A percentile compares a stretch with the other conserved stretches of the same genome.
Conservation (phyloP, 2,797 vertebrate genomes). For the Aldrovandia affinis region DNA sequence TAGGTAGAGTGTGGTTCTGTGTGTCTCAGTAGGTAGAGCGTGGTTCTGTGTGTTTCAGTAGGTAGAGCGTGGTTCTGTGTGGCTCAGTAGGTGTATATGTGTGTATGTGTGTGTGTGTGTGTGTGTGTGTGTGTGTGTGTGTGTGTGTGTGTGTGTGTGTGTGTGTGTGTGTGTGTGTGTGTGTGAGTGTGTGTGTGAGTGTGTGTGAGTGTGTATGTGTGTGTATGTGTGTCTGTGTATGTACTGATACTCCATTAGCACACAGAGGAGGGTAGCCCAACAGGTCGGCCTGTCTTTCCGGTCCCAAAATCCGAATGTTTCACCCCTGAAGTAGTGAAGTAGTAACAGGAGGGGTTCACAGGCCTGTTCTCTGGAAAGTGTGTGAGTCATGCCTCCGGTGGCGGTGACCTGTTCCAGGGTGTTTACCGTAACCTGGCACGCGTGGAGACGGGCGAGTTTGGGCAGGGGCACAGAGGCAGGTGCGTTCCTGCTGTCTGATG, state of each 20-base stretch:
- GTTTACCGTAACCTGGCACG: conserved; percentile 77
- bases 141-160: too few relatives aligned
- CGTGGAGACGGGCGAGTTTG: conserved; percentile 77
- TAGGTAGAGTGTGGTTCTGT: too few relatives aligned
- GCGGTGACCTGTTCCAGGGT: conserved; percentile 69
- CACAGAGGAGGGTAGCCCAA: not conserved
- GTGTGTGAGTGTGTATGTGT: too few relatives aligned
- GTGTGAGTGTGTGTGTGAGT: too few relatives aligned
- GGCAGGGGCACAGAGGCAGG: conserved; percentile 70
- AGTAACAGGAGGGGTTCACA: not conserved
- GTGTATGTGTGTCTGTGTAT: too few relatives aligned
- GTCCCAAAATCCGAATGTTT: not conserved
- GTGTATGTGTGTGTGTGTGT: too few relatives aligned
- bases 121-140: too few relatives aligned
- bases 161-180: too few relatives aligned
- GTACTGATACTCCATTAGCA: not conserved
- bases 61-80: too few relatives aligned
- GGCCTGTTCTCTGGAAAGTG: not conserved
- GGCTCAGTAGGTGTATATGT: too few relatives aligned
- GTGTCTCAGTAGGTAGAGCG: too few relatives aligned
- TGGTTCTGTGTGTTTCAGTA: too few relatives aligned
- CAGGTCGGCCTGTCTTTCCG: not conserved
- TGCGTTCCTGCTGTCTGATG: conserved; percentile 60
- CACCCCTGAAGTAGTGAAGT: not conserved
- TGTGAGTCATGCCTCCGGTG: conserved; percentile 64